Conservation (phyloP, 1,140 invertebrate species). For the Aphaenogaster floridana region DNA sequence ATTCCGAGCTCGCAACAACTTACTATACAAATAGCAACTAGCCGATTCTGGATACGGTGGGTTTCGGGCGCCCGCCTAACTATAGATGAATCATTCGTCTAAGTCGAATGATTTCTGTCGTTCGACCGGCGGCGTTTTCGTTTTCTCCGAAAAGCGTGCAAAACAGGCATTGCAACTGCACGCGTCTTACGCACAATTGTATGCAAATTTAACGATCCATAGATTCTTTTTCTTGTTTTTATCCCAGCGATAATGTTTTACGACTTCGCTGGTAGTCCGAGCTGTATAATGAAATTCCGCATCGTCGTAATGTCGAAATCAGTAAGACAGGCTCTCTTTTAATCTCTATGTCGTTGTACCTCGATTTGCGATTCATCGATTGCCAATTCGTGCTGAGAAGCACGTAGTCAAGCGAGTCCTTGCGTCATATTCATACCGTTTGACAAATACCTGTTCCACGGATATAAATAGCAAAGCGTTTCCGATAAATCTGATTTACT, state of each 20-base stretch:
- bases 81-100: constrained; percentile 21
- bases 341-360: background rate
- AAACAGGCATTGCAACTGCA: constrained; percentile 8
- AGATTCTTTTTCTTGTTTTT: background rate
- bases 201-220: background rate
- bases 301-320: background rate
- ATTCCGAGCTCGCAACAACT: background rate
- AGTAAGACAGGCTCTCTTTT: background rate
- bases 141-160: background rate
- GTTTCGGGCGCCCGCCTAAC: constrained; percentile 16
- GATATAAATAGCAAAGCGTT: constrained; percentile 48
- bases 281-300: background rate
- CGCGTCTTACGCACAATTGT: background rate
- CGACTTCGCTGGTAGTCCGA: background rate
- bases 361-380: background rate
- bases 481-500: constrained; percentile 9
- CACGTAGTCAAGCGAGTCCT: background rate
- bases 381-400: background rate
- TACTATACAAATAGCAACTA: constrained; percentile 36
- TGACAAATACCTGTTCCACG: constrained; percentile 18
- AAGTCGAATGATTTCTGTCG: constrained; percentile 5
- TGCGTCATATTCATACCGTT: constrained; percentile 5
- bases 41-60: constrained; percentile 53
- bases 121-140: background rate
- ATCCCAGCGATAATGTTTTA: background rate